Percentiles rank a stretch among this genome's conserved stretches.
Conservation (phyloP, 1,140 invertebrate species). For the Anagrus nilaparvatae region DNA sequence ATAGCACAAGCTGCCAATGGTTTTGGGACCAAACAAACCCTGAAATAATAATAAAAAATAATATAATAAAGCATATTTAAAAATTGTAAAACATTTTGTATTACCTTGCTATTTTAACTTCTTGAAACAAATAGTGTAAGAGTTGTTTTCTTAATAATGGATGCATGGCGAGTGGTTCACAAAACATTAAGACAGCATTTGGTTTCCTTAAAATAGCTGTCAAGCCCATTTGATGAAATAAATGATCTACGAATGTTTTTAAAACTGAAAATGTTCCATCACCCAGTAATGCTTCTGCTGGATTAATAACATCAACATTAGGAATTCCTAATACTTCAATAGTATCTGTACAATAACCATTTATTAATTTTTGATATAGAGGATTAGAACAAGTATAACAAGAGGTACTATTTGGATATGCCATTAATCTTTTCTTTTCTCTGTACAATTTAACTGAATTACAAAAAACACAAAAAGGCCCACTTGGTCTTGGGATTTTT, state of each 20-base stretch:
- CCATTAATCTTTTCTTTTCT: slow-evolving; percentile 34
- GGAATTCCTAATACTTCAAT: slow-evolving; percentile 38
- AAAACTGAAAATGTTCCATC: slow-evolving; percentile 37
- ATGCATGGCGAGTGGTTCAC: slow-evolving; percentile 40
- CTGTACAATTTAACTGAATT: slow-evolving; percentile 37
- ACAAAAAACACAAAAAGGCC: slow-evolving; percentile 40
- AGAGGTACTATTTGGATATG: slow-evolving; percentile 29
- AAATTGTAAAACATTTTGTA: slow-evolving; percentile 12
- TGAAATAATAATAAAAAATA: slow-evolving; percentile 19
- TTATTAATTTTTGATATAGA: slow-evolving; percentile 37
- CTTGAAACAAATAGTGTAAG: slow-evolving; percentile 41
- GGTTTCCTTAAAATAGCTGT: slow-evolving; percentile 37
- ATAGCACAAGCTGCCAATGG: slow-evolving; percentile 41
- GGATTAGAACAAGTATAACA: slow-evolving; percentile 34
- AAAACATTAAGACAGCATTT: slow-evolving; percentile 40
- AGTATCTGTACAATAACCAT: slow-evolving; percentile 40
- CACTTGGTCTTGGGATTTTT: slow-evolving; percentile 34
- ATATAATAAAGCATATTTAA: slow-evolving; percentile 1
- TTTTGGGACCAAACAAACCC: slow-evolving; percentile 41
- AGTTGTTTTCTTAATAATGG: slow-evolving; percentile 37
- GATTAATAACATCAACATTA: slow-evolving; percentile 41
- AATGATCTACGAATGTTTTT: slow-evolving; percentile 39
- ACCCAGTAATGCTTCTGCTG: slow-evolving; percentile 37
- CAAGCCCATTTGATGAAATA: slow-evolving; percentile 40
- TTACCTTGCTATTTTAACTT: slow-evolving; percentile 42